Evolutionary conservation across 2,888 invertebrate genomes (phyloP).

Genomic region (Drosophila macrospina): DNA sequence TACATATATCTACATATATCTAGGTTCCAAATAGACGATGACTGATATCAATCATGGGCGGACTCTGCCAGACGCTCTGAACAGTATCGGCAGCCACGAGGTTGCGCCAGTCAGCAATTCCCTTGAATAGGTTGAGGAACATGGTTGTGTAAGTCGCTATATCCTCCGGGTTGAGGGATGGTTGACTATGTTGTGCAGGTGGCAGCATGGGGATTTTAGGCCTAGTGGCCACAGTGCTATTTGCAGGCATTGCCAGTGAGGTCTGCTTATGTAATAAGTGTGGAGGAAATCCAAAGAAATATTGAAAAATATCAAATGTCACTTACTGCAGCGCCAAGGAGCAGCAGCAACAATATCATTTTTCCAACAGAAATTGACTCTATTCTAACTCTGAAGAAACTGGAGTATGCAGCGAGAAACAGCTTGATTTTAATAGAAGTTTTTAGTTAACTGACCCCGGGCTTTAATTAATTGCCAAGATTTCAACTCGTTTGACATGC

Average conservation of each 20-base stretch:
- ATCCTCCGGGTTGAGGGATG: constrained; percentile 59
- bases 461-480: constrained; percentile 66
- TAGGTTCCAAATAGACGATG: constrained; percentile 63
- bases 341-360: constrained; percentile 27
- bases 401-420: constrained; percentile 24
- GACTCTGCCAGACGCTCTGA: constrained; percentile 72
- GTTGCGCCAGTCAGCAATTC: constrained; percentile 66
- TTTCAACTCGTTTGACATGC: constrained; percentile 53
- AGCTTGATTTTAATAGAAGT: constrained; percentile 59
- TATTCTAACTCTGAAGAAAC: constrained; percentile 27
- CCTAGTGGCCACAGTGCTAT: constrained; percentile 18
- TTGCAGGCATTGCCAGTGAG: constrained; percentile 26
- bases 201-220: constrained; percentile 49
- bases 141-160: constrained; percentile 62
- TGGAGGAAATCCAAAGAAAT: neutral
- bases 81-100: constrained; percentile 64
- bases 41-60: constrained; percentile 61
- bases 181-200: constrained; percentile 35
- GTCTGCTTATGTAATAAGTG: constrained; percentile 13
- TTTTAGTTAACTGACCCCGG: constrained; percentile 53
- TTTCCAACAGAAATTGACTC: constrained; percentile 22
- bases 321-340: constrained; percentile 52
- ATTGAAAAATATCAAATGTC: neutral
- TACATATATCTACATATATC: constrained; percentile 23
- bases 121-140: constrained; percentile 67